Base-by-base conservation (phyloP, 1,140 invertebrate genomes). In the Diachasma alloeum region DNA sequence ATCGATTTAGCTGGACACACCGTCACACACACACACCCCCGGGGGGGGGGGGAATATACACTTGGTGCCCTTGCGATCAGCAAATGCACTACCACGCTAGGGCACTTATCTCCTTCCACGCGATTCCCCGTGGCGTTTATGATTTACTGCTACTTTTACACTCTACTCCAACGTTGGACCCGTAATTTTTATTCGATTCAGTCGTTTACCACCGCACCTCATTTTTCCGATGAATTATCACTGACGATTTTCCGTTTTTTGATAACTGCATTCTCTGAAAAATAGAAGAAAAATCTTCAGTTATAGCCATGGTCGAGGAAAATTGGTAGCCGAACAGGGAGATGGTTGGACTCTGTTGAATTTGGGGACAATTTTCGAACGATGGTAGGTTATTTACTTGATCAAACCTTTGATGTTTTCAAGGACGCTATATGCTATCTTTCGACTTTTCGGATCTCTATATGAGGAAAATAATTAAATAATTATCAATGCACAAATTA, bases 101-200 rank as follows among this genome's bases (percentile, higher is more conserved):
- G 73, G 80, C 73, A 80, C 76, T 83, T 79, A 79, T 81, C 63
- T 80, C 78, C 80, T 39, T 56, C 46, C 24, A 78, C 76, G 80
- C 71, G 79, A 81, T 78, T 72, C 72, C 79, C 76, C 46, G 76
- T 81, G 79, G 82, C 76, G 79, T 81, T 82, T 84, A 83, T 80
- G 80, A 83, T 83, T 83, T 82, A 83, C 74, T 48, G 75, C 63
- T 78, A 76, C 67, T 72, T 74, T 69, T 74, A n/a, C 44, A 42
- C 68, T 78, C 26, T 48, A 68, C 69, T 19, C 17, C 37, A 67
- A 15, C 4, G 36, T 31, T 36, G 36, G 31, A 37, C 19, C 24
- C 13, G 22, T 36, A 11, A 63, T 22, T 37, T 63, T 66, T 42
- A 48, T 24, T 42, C 72, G 39, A 63, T 42, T 19, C n/a, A 39